A percentile compares a stretch with the other conserved stretches of the same genome.
phyloP scores from a whole-genome alignment of 1,140 invertebrate genomes.

The Drosophila sp. region DNA sequence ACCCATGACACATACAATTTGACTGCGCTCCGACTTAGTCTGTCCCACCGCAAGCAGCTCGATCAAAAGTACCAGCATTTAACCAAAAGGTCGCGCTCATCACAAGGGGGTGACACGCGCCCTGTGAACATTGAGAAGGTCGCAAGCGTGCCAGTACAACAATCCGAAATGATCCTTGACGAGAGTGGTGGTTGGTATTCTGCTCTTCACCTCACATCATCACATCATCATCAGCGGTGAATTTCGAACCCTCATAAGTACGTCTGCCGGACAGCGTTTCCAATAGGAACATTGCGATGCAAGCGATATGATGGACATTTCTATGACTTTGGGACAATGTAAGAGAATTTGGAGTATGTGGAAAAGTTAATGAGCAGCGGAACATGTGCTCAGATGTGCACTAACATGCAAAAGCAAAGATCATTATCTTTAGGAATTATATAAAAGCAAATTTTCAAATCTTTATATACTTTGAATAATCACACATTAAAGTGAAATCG shows the following conservation, averaged over 20 bases:
- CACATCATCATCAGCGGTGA: background rate
- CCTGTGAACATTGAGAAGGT: constrained; percentile 39
- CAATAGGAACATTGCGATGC: constrained; percentile 42
- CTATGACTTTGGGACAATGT: constrained; percentile 1
- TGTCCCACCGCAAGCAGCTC: constrained; percentile 1
- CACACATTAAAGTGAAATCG: too few relatives aligned
- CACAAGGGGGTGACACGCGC: constrained; percentile 65
- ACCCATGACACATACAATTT: constrained; percentile 26
- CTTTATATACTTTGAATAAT: too few relatives aligned
- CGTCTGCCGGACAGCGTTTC: constrained; percentile 46
- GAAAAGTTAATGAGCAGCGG: constrained; percentile 33
- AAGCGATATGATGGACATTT: constrained; percentile 18
- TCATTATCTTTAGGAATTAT: too few relatives aligned
- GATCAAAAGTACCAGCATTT: constrained; percentile 67
- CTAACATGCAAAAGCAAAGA: constrained; percentile 13
- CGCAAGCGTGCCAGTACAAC: constrained; percentile 45
- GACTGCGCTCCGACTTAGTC: constrained; percentile 41
- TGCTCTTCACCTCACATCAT: constrained; percentile 3
- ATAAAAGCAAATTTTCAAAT: too few relatives aligned
- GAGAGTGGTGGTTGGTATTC: constrained; percentile 43
- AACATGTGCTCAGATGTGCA: constrained; percentile 69
- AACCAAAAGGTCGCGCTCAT: constrained; percentile 70
- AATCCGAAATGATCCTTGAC: constrained; percentile 25
- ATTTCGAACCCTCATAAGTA: constrained; percentile 44
- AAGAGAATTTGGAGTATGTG: constrained; percentile 13